Evolutionary conservation across 1,140 invertebrate species (phyloP).

Genomic region (Drosophila dunni): DNA sequence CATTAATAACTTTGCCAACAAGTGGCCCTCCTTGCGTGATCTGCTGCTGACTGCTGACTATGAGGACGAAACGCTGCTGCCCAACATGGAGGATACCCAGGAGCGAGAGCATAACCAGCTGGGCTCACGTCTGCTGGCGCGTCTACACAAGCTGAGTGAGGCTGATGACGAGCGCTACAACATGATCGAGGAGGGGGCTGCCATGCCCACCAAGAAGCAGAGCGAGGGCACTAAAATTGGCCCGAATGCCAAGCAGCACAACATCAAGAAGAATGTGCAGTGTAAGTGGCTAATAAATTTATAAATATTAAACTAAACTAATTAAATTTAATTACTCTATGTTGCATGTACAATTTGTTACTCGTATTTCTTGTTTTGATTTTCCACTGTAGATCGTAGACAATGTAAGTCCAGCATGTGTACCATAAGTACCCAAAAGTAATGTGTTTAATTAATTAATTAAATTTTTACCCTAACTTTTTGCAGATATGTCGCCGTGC

Average conservation of each 20-base stretch:
- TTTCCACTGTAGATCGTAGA: conserved; percentile 71
- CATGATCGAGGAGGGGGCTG: conserved; percentile 41
- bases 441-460: not conserved
- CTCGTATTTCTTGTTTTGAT: conserved; percentile 33
- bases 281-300: conserved; percentile 56
- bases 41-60: conserved; percentile 66
- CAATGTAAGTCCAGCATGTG: conserved; percentile 68
- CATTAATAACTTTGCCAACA: conserved; percentile 51
- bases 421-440: not conserved
- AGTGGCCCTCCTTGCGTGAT: conserved; percentile 74
- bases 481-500: conserved; percentile 77
- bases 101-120: conserved; percentile 42
- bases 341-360: conserved; percentile 29
- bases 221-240: conserved; percentile 22
- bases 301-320: not conserved
- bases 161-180: conserved; percentile 47
- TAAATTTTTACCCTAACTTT: not conserved
- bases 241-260: conserved; percentile 60
- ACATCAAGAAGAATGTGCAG: conserved; percentile 79
- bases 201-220: conserved; percentile 60
- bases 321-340: not conserved
- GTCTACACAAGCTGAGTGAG: conserved; percentile 59
- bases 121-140: conserved; percentile 52
- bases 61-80: conserved; percentile 40
- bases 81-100: conserved; percentile 41